Conservation (phyloP, 37 sponge, comb jelly and placozoan genomes). For the Spongia lamella region DNA sequence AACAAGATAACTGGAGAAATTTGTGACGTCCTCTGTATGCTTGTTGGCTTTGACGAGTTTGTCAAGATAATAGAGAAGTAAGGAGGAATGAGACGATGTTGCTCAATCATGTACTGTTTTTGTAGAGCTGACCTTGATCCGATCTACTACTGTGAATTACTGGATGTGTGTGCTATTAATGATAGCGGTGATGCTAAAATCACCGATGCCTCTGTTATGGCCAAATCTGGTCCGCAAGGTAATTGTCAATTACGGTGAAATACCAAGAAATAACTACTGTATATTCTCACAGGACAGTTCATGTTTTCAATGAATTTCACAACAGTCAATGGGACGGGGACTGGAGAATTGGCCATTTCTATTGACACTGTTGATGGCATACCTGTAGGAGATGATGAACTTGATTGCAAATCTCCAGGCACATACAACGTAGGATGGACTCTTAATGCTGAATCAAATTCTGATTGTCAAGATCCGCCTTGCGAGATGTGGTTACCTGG, state of each 20-base stretch:
- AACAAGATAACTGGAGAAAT: conserved; percentile 48
- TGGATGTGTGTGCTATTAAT: conserved; percentile 55
- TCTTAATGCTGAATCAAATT: too few relatives aligned
- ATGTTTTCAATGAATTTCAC: too few relatives aligned
- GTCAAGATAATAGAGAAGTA: conserved; percentile 77
- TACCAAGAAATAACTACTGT: not conserved
- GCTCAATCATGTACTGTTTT: not conserved
- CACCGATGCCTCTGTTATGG: conserved; percentile 43
- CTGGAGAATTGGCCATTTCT: too few relatives aligned
- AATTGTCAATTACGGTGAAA: not conserved
- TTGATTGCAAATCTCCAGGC: too few relatives aligned
- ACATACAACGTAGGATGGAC: too few relatives aligned
- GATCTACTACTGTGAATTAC: conserved; percentile 85
- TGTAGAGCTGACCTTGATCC: conserved; percentile 88
- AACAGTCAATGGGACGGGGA: too few relatives aligned
- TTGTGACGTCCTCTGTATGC: conserved; percentile 70
- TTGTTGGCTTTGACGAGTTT: conserved; percentile 80
- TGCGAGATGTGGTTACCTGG: too few relatives aligned
- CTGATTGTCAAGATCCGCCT: too few relatives aligned
- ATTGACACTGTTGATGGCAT: too few relatives aligned
- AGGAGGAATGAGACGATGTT: conserved; percentile 18
- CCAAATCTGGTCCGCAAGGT: conserved; percentile 63
- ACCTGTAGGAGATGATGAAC: too few relatives aligned
- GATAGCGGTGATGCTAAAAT: conserved; percentile 85
- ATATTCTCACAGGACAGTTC: conserved; percentile 10